Evolutionary conservation across 2,113 vertebrate genomes (phyloP).

Genomic region (Phalacrocorax carbo): DNA sequence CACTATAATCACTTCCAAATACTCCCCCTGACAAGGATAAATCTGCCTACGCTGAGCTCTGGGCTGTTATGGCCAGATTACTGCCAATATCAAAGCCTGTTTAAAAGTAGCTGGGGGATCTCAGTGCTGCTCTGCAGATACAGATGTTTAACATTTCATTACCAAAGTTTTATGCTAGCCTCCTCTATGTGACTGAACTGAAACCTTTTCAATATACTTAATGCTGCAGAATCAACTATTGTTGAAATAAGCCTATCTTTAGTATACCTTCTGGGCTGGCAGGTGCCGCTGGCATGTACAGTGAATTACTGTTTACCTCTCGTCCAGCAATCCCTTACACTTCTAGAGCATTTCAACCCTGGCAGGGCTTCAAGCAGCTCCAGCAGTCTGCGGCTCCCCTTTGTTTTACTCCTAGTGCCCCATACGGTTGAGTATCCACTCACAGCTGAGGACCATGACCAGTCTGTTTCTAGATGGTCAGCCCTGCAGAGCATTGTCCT

Average conservation of each 20-base stretch:
- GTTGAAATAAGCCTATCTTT: neutral
- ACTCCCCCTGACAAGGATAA: constrained; percentile 51
- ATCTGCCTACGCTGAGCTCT: neutral
- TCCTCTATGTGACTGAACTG: neutral
- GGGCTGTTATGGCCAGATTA: neutral
- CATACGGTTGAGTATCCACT: neutral
- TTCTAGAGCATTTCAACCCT: neutral
- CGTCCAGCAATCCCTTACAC: neutral
- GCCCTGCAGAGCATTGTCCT: neutral
- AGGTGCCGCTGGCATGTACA: neutral
- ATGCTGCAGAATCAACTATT: neutral
- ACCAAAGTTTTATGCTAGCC: neutral
- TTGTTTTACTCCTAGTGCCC: neutral
- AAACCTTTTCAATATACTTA: neutral
- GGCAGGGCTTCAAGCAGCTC: neutral
- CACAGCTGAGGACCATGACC: neutral
- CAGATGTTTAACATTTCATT: constrained; percentile 29
- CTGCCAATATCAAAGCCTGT: constrained; percentile 26
- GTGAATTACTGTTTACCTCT: neutral
- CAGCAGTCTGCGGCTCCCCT: neutral
- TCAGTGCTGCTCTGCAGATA: neutral
- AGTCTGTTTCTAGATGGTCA: neutral
- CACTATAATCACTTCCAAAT: constrained; percentile 34
- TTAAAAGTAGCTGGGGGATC: constrained; percentile 27
- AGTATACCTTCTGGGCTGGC: neutral